These are phyloP conservation scores for Sebastes variabilis DNA, from an alignment of 2,797 vertebrate species.

Conservation along the genomic window DNA sequence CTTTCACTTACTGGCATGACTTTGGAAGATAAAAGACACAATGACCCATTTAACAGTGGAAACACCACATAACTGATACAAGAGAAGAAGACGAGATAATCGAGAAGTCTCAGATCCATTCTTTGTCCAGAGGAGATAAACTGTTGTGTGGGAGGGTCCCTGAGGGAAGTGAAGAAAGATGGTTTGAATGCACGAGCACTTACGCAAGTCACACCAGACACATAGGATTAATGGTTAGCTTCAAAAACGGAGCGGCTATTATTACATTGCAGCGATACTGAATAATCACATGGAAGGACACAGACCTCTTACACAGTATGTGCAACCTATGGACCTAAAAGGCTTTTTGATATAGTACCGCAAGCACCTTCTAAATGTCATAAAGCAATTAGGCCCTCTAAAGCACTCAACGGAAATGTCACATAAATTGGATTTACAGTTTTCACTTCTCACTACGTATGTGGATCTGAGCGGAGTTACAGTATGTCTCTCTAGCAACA, in stretches of 20 bases:
- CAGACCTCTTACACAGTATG: slow-evolving; percentile 49
- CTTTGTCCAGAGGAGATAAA: slow-evolving; percentile 55
- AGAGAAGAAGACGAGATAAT: slow-evolving; percentile 45
- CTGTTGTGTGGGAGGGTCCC: slow-evolving; percentile 68
- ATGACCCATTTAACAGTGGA: slow-evolving; percentile 43
- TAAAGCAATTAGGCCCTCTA: slow-evolving; percentile 57
- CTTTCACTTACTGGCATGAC: slow-evolving; percentile 59
- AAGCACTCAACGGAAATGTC: slow-evolving; percentile 65
- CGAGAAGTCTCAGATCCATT: slow-evolving; percentile 48
- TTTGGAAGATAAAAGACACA: slow-evolving; percentile 52
- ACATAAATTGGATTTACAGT: slow-evolving; percentile 50
- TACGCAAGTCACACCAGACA: slow-evolving; percentile 50
- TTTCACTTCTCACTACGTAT: slow-evolving; percentile 18
- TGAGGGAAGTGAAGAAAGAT: slow-evolving; percentile 72
- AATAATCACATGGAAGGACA: slow-evolving; percentile 58
- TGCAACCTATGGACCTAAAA: slow-evolving; percentile 53
- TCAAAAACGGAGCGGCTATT: slow-evolving; percentile 50
- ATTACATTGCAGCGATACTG: slow-evolving; percentile 55
- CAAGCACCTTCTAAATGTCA: slow-evolving; percentile 68
- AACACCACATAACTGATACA: slow-evolving; percentile 45
- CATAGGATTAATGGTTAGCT: slow-evolving; percentile 50
- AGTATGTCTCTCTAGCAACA: slow-evolving; percentile 2
- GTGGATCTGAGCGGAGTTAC: slow-evolving; percentile 11
- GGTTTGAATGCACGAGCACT: slow-evolving; percentile 53
- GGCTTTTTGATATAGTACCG: slow-evolving; percentile 59